Conservation (phyloP, 2,113 vertebrate species). For the Heptranchias perlo region DNA sequence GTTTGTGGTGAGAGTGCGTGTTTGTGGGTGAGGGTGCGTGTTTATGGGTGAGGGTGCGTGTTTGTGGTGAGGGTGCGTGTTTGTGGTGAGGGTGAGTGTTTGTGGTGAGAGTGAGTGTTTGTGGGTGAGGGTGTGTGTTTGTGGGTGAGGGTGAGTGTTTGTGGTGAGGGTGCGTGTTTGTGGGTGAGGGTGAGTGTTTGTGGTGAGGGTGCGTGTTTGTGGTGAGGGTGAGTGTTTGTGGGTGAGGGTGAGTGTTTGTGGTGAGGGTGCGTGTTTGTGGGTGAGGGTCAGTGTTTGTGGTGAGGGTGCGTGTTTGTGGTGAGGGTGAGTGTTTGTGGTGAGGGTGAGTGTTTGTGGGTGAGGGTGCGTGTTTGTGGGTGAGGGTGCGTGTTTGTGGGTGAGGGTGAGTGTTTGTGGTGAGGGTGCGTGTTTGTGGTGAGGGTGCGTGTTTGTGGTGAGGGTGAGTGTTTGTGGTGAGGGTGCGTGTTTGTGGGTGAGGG, state of each 20-base stretch:
- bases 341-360: background rate
- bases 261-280: background rate
- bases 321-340: background rate
- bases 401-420: background rate
- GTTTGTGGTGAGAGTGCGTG: too few species aligned
- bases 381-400: background rate
- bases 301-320: background rate
- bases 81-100: background rate
- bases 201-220: background rate
- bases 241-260: too few species aligned
- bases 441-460: too few species aligned
- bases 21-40: background rate
- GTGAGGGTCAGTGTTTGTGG: background rate
- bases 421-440: background rate
- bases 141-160: too few species aligned
- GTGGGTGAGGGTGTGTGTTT: background rate
- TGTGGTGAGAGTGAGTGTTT: background rate
- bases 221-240: background rate
- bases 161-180: background rate
- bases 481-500: background rate
- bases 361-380: too few species aligned
- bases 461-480: background rate
- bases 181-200: background rate
- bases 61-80: background rate
- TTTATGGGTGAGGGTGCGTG: background rate